Evolutionary conservation across 2,888 invertebrate genomes (phyloP).

Genomic region (Trisateles emortualis): DNA sequence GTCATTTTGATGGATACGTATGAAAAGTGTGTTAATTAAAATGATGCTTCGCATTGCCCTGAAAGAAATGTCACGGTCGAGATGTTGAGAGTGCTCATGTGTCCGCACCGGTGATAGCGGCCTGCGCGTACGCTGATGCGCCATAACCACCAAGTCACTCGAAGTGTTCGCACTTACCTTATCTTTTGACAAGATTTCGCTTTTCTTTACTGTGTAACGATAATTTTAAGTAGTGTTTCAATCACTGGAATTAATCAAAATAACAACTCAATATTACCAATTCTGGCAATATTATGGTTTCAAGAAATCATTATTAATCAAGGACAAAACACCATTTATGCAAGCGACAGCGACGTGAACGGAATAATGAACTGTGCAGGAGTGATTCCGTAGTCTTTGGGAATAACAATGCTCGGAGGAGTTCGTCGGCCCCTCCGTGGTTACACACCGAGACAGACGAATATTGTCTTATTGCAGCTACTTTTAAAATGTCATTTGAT

Average conservation of each 20-base stretch:
- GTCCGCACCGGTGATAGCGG: constrained; percentile 50
- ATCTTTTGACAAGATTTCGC: constrained; percentile 37
- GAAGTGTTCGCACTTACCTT: constrained; percentile 54
- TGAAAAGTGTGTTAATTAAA: constrained; percentile 69
- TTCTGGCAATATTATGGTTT: constrained; percentile 26
- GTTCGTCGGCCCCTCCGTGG: constrained; percentile 79
- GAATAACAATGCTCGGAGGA: constrained; percentile 77
- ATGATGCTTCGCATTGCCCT: constrained; percentile 68
- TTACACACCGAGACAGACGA: constrained; percentile 69
- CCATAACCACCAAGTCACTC: constrained; percentile 61
- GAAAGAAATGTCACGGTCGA: constrained; percentile 80
- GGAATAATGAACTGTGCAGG: constrained; percentile 72
- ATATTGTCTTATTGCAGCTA: constrained; percentile 57
- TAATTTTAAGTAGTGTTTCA: constrained; percentile 23
- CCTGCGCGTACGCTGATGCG: constrained; percentile 42
- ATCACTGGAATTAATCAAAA: constrained; percentile 1
- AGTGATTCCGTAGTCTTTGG: constrained; percentile 75
- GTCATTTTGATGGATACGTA: constrained; percentile 15
- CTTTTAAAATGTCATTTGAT: constrained; percentile 66
- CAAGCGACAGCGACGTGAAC: constrained; percentile 69
- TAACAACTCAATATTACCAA: constrained; percentile 13
- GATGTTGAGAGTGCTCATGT: constrained; percentile 62
- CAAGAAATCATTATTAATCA: constrained; percentile 50
- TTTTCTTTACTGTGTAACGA: constrained; percentile 28
- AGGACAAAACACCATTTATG: constrained; percentile 70